Percentiles rank a stretch among this genome's conserved stretches.
These are phyloP conservation scores for Altica lythri DNA, from an alignment of 2,888 invertebrate species.

Conservation along the genomic window DNA sequence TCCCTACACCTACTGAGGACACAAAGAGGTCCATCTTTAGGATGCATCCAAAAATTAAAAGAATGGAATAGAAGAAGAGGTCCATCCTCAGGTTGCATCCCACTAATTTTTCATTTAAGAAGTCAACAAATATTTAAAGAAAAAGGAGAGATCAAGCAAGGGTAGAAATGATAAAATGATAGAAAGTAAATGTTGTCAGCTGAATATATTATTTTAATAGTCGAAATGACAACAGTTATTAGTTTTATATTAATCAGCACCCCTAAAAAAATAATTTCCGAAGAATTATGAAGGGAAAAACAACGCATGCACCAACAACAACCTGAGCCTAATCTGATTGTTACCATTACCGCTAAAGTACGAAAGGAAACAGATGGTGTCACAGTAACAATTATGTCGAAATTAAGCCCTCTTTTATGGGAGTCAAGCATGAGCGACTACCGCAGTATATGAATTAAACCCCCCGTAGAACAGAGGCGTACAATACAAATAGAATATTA, in stretches of 20 bases:
- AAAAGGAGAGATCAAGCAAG: too few species aligned
- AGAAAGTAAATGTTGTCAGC: too few species aligned
- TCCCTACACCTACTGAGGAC: too few species aligned
- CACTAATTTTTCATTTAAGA: too few species aligned
- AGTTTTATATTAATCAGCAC: constrained; percentile 28
- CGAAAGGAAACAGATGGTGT: constrained; percentile 60
- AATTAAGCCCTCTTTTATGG: constrained; percentile 58
- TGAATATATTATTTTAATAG: too few species aligned
- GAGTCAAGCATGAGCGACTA: constrained; percentile 56
- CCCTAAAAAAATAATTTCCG: constrained; percentile 29
- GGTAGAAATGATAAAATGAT: too few species aligned
- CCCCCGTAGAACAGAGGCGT: constrained; percentile 36
- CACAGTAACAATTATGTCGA: constrained; percentile 58
- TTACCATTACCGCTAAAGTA: constrained; percentile 46
- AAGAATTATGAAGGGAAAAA: constrained; percentile 22
- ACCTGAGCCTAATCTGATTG: constrained; percentile 48
- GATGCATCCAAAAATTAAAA: too few species aligned
- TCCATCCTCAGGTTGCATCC: too few species aligned
- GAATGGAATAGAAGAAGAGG: too few species aligned
- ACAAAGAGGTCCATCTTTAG: too few species aligned
- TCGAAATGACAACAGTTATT: too few species aligned
- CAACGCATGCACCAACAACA: constrained; percentile 36
- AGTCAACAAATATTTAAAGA: too few species aligned
- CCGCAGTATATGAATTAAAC: constrained; percentile 39
- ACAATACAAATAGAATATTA: constrained; percentile 27